Evolutionary conservation across 2,113 vertebrate species (phyloP), one percentile per base, ranked within the genome.

Genomic region (Nycticebus coucang): DNA sequence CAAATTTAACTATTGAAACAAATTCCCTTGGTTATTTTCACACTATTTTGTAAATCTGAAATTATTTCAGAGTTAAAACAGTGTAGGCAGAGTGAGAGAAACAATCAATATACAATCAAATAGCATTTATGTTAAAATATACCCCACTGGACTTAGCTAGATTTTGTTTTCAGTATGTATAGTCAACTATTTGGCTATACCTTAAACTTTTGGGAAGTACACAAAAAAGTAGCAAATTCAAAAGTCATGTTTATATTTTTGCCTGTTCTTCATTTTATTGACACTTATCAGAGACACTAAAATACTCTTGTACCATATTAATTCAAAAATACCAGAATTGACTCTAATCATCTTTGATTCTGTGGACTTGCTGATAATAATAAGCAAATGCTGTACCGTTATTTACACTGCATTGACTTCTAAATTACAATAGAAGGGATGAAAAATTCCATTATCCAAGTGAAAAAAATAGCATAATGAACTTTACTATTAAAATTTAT

Each of bases 391-490:
- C 10, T 91, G 14, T 87, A 19, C 33, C 3, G 62, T 96, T 98
- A 96, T 97, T 97, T 95, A 96, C 83, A 95, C 72, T 87, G 74
- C 86, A 93, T 57, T 95, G 90, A 91, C 60, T 98, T 98, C 37
- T 77, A 96, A 87, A 86, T 96, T 87, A 97, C 62, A 95, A 96
- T 22, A 80, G 28, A 74, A 92, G 37, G 75, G 45, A 93, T 95
- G 78, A 93, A 97, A 97, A 95, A 92, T 96, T 7, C 57, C 93
- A 89, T 57, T 91, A 94, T 96, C 79, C 75, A 95, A 94, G 35
- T 26, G 84, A 30, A 89, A 79, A 97, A 95, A 91, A 33, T 84
- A 90, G 88, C 24, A 62, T 82, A 95, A 53, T 95, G 21, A 15
- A 87, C 98, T 37, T 96, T 97, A 71, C n/a, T 92, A 26, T 95